Base-by-base conservation (phyloP, 1,140 invertebrate species). In the Sinonovacula constricta region DNA sequence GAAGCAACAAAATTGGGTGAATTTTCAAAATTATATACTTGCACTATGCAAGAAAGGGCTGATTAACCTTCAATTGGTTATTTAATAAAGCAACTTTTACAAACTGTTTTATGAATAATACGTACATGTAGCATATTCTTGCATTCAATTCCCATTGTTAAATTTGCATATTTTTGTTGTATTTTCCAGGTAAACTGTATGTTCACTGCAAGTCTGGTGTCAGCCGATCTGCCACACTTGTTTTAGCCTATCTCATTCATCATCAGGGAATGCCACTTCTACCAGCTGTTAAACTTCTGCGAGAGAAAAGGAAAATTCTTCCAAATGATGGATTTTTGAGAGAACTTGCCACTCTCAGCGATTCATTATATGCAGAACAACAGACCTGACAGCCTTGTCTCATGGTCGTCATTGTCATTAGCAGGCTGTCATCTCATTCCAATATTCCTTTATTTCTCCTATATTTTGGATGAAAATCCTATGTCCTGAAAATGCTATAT, bases 151-250 rank as follows among this genome's bases (percentile, higher is more conserved):
- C 45, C 10, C 45, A 49, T 49, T 49, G n/a, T 31, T 60, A 60
- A 18, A 60, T 28, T 60, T 28, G 15, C 7, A n/a, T n/a, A n/a
- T n/a, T n/a, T n/a, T n/a, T n/a, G n/a, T n/a, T n/a, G n/a, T n/a
- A n/a, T n/a, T n/a, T 74, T 83, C 28, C 83, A 89, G 93, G 94
- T 53, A 83, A 83, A 86, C 95, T 98, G 31, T 92, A 98, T 85
- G 95, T 98, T n/a, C 97, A 99, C 89, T 99, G 97, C 92, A 96
- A 97, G 86, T 96, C 96, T 51, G 97, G 97, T 26, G 95, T 98
- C 7, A 97, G 96, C 33, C 93, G 97, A 78, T 98, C 97, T 80
- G 96, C 97, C 49, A 98, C 97, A 28, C 95, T 98, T 76, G 96
- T 96, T 79, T 96, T 98, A 80, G 97, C 97, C 10, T 98, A 96